Base-by-base conservation (phyloP, 2,797 vertebrate genomes). In the Triplophysa bombifrons region DNA sequence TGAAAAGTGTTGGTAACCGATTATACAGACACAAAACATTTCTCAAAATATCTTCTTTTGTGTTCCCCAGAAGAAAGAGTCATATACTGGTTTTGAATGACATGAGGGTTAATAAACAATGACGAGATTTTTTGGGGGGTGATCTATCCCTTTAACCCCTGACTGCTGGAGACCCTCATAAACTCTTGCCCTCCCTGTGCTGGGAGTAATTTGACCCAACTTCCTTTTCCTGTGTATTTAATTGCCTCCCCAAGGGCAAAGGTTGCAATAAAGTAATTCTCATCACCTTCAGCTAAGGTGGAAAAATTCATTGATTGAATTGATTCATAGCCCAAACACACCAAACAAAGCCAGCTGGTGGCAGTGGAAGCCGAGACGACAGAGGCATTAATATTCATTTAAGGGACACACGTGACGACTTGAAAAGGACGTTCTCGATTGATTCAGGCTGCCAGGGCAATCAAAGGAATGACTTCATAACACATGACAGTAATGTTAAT, bases 211-310 rank as follows among this genome's bases (percentile, higher is more conserved):
- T 84, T 81, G 80, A 76, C 70, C 72, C 85, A 67, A 79, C 76
- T 87, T 90, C 83, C 83, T 87, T 82, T 90, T 90, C 82, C 86
- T 85, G 76, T 89, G 89, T 90, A 91, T 86, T 88, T 85, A 91
- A 90, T 84, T 82, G 70, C 63, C 48, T 82, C 85, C 88, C 72
- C 81, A 78, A 69, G 88, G 84, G 84, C 80, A 0, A 30, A 27
- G 12, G 70, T 65, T 34, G 76, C 56, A 76, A 75, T 56, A 58
- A 66, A 80, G 65, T 87, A 83, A 82, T 83, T 84, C 70, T 80
- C 84, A 48, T 68, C 83, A 84, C 83, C 79, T 72, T 34, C 74
- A 56, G 67, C 69, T 76, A 80, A 25, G 76, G 46, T n/a, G 48
- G 51, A 78, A 65, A 79, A 20, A 73, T 69, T 63, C 27, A 30